A percentile compares a stretch with the other conserved stretches of the same genome.
Evolutionary conservation across 2,797 vertebrate genomes (phyloP).

Genomic region (Chaetodon trifasciatus): DNA sequence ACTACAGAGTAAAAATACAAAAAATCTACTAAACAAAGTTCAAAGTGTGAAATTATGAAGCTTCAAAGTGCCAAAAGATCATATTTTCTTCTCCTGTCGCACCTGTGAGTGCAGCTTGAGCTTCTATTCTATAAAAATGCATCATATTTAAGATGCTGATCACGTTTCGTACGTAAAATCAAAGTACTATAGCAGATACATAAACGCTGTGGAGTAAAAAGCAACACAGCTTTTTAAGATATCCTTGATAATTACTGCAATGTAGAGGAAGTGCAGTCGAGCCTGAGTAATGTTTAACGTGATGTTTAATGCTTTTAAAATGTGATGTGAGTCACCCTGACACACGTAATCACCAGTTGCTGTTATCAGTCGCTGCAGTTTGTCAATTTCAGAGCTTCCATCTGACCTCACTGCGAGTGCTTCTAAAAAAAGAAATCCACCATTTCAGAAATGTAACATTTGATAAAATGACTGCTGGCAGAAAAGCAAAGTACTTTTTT

Average conservation of each 20-base stretch:
- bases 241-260: not conserved
- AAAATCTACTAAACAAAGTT: no score
- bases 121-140: no score
- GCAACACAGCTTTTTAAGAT: not conserved
- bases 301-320: not conserved
- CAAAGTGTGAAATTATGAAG: not conserved
- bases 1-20: no score
- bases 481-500: slow-evolving; percentile 19
- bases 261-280: not conserved
- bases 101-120: no score
- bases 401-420: not conserved
- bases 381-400: not conserved
- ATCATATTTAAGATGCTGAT: no score
- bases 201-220: no score
- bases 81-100: no score
- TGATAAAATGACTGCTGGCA: slow-evolving; percentile 26
- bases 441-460: slow-evolving; percentile 12
- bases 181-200: no score
- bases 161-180: no score
- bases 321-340: not conserved
- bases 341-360: not conserved
- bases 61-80: no score
- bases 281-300: no score
- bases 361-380: not conserved
- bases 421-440: not conserved